Percentiles rank a stretch among this genome's conserved stretches.
These are phyloP conservation scores for Pangasius larnaudii DNA, from an alignment of 2,797 vertebrate species.

Conservation along the genomic window DNA sequence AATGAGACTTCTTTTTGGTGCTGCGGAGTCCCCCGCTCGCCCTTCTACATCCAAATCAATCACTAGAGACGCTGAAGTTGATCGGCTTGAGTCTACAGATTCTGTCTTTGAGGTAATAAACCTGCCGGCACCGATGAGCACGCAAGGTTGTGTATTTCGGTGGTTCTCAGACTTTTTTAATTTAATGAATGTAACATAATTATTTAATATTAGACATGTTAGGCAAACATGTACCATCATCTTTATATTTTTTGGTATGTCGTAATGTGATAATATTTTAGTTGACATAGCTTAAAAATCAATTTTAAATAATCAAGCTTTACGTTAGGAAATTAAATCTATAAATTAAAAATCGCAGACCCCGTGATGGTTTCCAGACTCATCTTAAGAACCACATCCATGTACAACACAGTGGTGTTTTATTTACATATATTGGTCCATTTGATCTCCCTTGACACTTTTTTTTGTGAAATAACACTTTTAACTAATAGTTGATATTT, in stretches of 20 bases:
- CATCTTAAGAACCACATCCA: neutral
- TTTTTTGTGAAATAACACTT: neutral
- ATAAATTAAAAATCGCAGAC: too few species aligned
- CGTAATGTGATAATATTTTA: neutral
- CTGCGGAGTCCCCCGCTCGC: conserved; percentile 68
- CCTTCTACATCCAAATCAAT: conserved; percentile 57
- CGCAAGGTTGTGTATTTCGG: neutral
- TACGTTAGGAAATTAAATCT: neutral
- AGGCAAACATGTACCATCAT: neutral
- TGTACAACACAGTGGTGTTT: neutral
- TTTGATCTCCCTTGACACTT: neutral
- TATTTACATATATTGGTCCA: neutral
- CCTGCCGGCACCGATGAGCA: neutral
- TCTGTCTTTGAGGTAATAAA: conserved; percentile 80
- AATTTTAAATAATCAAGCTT: neutral
- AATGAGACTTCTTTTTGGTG: conserved; percentile 89
- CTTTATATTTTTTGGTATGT: neutral
- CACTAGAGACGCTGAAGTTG: conserved; percentile 65
- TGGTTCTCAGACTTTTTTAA: neutral
- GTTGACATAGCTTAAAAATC: neutral
- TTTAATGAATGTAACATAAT: neutral
- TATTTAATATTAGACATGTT: neutral
- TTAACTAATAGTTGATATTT: neutral
- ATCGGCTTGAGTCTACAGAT: conserved; percentile 60
- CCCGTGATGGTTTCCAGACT: neutral